Evolutionary conservation across 2,888 invertebrate species (phyloP), one percentile per base, ranked within the genome.

Genomic region (Patella ulyssiponensis): DNA sequence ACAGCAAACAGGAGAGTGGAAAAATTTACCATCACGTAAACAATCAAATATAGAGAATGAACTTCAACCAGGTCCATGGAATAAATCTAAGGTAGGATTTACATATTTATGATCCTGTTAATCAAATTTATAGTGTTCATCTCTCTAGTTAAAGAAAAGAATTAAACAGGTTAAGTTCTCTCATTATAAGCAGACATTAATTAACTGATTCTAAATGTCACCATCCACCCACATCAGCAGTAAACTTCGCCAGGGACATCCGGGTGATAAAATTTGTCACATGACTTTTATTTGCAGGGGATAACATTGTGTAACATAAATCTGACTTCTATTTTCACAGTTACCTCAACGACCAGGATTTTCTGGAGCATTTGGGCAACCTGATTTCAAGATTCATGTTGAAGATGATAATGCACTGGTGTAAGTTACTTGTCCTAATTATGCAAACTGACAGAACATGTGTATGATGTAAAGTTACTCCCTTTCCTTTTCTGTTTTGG

Each of bases 11-110:
- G 86, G 88, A 33, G 88, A 90, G 70, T 88, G 85, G 83, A 77
- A 80, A 33, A 80, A 84, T 5, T 77, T 87, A 15, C 89, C 89
- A 3, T 79, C 80, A 17, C 80, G 78, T 70, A 79, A 82, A 17
- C 77, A 80, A 1, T 74, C 83, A 44, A 93, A 93, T 81, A 94
- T 95, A 88, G 96, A 96, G 91, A 96, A 96, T 90, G 92, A 93
- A 2, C 93, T 94, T 81, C 94, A 95, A 88, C 93, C 96, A 1
- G 94, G 95, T 1, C 94, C 94, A 4, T 96, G 96, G 96, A 94
- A 93, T 74, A 93, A 90, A 81, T 88, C 86, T 4, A 90, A 88
- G 84, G 89, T 91, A 78, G 75, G 71, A 1, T 64, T 20, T 12
- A 17, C 23, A 64, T n/a, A n/a, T 14, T 3, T 58, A 20, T 74